phyloP scores from a whole-genome alignment of 2,888 invertebrate genomes.

The Ochropacha duplaris region DNA sequence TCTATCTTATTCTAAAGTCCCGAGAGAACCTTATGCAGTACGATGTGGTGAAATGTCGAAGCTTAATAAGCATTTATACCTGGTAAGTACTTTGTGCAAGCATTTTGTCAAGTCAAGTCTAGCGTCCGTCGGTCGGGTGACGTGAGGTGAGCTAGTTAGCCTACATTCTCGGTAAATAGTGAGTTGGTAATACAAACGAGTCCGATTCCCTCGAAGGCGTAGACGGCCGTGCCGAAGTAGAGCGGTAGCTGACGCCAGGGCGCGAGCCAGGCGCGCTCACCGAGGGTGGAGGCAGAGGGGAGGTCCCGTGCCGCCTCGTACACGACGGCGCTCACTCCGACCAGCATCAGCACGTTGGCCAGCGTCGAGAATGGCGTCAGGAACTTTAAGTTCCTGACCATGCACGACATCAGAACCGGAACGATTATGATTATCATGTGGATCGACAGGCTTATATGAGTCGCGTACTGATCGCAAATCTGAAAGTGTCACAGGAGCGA shows the following conservation, averaged over 20 bases:
- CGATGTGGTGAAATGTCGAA: too few relatives aligned
- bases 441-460: slow-evolving; percentile 84
- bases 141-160: too few relatives aligned
- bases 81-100: too few relatives aligned
- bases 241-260: slow-evolving; percentile 87
- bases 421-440: slow-evolving; percentile 89
- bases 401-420: slow-evolving; percentile 88
- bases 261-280: slow-evolving; percentile 84
- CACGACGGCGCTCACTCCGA: slow-evolving; percentile 89
- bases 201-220: slow-evolving; percentile 98
- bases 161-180: too few relatives aligned
- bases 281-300: slow-evolving; percentile 75
- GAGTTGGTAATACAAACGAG: slow-evolving; percentile 84
- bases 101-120: too few relatives aligned
- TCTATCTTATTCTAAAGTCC: too few relatives aligned
- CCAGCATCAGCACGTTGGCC: slow-evolving; percentile 92
- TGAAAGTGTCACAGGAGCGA: slow-evolving; percentile 49
- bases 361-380: slow-evolving; percentile 95
- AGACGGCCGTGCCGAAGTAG: slow-evolving; percentile 97
- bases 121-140: too few relatives aligned
- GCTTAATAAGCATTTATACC: too few relatives aligned
- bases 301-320: slow-evolving; percentile 89
- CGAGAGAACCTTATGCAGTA: too few relatives aligned
- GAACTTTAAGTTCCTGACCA: slow-evolving; percentile 93
- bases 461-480: slow-evolving; percentile 86